Evolutionary conservation across 2,113 vertebrate genomes (phyloP), one percentile per base, ranked within the genome.

Genomic region (Brachyhypopomus gauderio): DNA sequence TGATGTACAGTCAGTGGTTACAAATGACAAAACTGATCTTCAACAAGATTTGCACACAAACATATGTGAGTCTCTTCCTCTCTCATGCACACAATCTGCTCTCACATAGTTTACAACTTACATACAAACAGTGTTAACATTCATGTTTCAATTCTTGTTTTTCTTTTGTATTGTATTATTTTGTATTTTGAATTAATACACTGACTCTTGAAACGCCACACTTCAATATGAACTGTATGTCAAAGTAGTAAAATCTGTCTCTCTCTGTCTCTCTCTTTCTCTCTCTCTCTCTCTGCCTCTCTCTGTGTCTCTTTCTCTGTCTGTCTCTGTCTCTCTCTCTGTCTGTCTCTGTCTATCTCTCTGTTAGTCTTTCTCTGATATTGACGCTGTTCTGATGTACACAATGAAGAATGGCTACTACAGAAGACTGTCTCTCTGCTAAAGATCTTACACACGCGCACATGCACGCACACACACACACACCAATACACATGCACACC

Each of bases 381-480:
- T 66, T 7, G 91, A 89, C 5, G 91, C 92, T 14, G 91, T n/a
- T 0, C 87, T 93, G 81, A 82, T 93, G 77, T 92, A 90, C 85
- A 36, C 56, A 48, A 91, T 92, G 90, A 93, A 92, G 83, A 88
- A 90, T 77, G 82, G 87, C 86, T 91, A 91, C 88, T 90, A 86
- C 75, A 90, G 45, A 52, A 52, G 12, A 52, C 45, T 52, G 45
- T 12, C 45, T 52, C 45, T 52, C 8, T 52, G 12, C 12, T 52
- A 52, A 52, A 52, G 45, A 52, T 48, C 3, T 48, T 48, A 48
- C 45, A 48, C 45, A 48, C n/a, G n/a, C n/a, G n/a, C n/a, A n/a
- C n/a, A n/a, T n/a, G n/a, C n/a, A n/a, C n/a, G n/a, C n/a, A n/a
- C n/a, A n/a, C n/a, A n/a, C n/a, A n/a, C n/a, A n/a, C n/a, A n/a